These are phyloP conservation scores for Zaprionus lachaisei DNA, from an alignment of 1,140 invertebrate genomes.

Conservation along the genomic window DNA sequence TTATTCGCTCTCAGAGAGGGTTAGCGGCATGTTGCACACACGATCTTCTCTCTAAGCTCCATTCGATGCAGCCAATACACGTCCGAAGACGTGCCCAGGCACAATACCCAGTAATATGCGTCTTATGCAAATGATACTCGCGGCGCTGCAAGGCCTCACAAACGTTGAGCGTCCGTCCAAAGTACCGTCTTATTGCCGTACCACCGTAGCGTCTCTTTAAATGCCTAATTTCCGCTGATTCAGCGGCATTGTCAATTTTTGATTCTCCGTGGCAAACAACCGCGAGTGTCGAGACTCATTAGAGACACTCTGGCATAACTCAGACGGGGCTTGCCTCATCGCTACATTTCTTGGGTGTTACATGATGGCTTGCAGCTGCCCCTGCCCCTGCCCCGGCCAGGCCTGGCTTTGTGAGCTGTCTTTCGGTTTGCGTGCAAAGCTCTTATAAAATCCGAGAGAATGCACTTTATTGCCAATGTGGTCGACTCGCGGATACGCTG, in stretches of 20 bases:
- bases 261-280: conserved; percentile 46
- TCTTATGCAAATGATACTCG: conserved; percentile 69
- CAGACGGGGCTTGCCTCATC: conserved; percentile 65
- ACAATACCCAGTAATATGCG: conserved; percentile 26
- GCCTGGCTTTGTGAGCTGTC: conserved; percentile 3
- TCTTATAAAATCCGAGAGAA: conserved; percentile 25
- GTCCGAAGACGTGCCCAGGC: conserved; percentile 54
- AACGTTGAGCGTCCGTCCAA: background rate
- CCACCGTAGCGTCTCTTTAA: conserved; percentile 25
- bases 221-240: conserved; percentile 71
- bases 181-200: background rate
- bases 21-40: conserved; percentile 19
- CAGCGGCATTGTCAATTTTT: conserved; percentile 74
- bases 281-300: conserved; percentile 36
- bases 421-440: conserved; percentile 38
- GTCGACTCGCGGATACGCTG: conserved; percentile 21
- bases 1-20: conserved; percentile 7
- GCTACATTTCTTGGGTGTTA: conserved; percentile 76
- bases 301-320: conserved; percentile 48
- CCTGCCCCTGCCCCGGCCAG: background rate
- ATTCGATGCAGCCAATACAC: conserved; percentile 27
- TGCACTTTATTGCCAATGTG: background rate
- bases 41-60: conserved; percentile 52
- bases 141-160: conserved; percentile 7
- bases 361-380: conserved; percentile 71